Percentiles rank a stretch among this genome's conserved stretches.
Evolutionary conservation across 92 coral and sea anemone genomes (phyloP).

Genomic region (Palythoa grandiflora): DNA sequence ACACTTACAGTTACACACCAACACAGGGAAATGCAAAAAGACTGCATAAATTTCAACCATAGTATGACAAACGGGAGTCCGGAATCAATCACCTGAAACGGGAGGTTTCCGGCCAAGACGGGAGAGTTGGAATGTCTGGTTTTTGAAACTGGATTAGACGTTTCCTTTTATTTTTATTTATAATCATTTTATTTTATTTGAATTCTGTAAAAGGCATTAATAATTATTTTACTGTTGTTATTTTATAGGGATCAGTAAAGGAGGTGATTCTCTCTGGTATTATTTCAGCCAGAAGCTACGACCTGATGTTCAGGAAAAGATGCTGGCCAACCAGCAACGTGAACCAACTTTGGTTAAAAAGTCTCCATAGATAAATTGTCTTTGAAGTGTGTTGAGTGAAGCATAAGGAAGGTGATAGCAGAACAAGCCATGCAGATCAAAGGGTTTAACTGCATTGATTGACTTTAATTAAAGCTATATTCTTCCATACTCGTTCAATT

Average conservation of each 20-base stretch:
- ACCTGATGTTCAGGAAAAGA: constrained; percentile 64
- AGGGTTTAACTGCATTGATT: background rate
- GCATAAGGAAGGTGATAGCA: background rate
- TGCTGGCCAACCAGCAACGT: background rate
- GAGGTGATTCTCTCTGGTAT: constrained; percentile 93
- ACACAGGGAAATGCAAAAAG: too few relatives aligned
- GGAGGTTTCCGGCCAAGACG: too few relatives aligned
- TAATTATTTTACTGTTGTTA: background rate
- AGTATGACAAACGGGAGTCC: too few relatives aligned
- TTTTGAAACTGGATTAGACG: too few relatives aligned
- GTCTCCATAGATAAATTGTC: background rate
- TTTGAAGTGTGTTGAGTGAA: constrained; percentile 1
- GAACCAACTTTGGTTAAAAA: background rate
- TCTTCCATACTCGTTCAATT: background rate
- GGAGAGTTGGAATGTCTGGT: too few relatives aligned
- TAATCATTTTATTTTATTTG: background rate
- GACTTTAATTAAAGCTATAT: background rate
- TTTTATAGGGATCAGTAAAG: constrained; percentile 75
- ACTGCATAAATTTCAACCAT: too few relatives aligned
- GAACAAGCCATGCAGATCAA: background rate
- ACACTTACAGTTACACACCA: too few relatives aligned
- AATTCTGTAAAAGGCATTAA: background rate
- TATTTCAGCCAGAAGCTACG: constrained; percentile 80
- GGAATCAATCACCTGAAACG: too few relatives aligned
- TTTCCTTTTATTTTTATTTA: too few relatives aligned